phyloP scores from a whole-genome alignment of 2,113 vertebrate genomes.

The Vombatus ursinus region DNA sequence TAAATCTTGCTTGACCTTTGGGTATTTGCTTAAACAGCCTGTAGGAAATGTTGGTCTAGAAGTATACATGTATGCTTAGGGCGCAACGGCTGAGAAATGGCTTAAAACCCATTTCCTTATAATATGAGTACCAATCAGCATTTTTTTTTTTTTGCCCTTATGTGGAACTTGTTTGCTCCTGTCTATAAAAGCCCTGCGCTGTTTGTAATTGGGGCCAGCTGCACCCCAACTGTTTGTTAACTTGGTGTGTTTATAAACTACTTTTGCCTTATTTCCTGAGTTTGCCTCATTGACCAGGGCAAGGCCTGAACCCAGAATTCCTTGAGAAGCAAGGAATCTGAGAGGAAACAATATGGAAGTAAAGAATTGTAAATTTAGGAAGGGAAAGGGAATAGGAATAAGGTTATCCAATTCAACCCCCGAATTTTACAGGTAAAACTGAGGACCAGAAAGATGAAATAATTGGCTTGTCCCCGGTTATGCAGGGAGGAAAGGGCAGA shows the following conservation, averaged over 20 bases:
- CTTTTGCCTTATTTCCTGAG: background rate
- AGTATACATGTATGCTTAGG: background rate
- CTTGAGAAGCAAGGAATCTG: background rate
- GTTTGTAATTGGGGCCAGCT: background rate
- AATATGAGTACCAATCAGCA: background rate
- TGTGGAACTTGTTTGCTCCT: background rate
- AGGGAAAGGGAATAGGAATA: background rate
- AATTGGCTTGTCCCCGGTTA: background rate
- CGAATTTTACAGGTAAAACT: background rate
- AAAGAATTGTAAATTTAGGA: background rate
- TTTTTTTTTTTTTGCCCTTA: background rate
- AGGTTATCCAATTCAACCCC: background rate
- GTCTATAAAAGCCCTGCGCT: background rate
- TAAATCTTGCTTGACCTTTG: background rate
- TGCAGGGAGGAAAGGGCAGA: background rate
- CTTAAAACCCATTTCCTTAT: background rate
- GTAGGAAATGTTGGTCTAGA: background rate
- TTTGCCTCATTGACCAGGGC: background rate
- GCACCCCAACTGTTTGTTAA: background rate
- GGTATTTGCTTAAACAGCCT: background rate
- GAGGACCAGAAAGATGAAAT: background rate
- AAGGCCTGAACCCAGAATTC: background rate
- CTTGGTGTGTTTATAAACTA: background rate
- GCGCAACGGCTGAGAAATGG: background rate
- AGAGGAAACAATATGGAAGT: background rate